phyloP scores from a whole-genome alignment of 2,797 vertebrate species.

The Notolabrus celidotus region DNA sequence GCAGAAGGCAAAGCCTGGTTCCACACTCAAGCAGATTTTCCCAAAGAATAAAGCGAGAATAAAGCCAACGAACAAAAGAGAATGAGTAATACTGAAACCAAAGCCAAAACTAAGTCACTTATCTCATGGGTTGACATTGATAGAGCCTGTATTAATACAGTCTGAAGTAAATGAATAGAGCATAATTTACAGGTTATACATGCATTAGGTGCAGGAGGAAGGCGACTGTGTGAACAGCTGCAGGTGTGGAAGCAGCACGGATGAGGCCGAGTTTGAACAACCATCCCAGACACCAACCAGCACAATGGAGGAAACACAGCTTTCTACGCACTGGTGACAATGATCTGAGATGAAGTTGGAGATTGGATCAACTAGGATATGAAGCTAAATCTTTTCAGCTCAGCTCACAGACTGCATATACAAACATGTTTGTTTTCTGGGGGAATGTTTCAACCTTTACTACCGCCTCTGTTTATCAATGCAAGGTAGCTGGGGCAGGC shows the following conservation, averaged over 20 bases:
- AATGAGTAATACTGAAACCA: slow-evolving; percentile 69
- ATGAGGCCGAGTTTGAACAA: slow-evolving; percentile 55
- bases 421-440: slow-evolving; percentile 31
- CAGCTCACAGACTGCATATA: slow-evolving; percentile 20
- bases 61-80: slow-evolving; percentile 71
- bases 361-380: slow-evolving; percentile 47
- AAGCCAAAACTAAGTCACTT: slow-evolving; percentile 72
- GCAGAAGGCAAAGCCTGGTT: slow-evolving; percentile 69
- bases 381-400: slow-evolving; percentile 41
- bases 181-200: slow-evolving; percentile 73
- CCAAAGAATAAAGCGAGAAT: slow-evolving; percentile 68
- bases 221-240: slow-evolving; percentile 76
- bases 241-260: slow-evolving; percentile 64
- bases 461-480: slow-evolving; percentile 56
- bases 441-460: slow-evolving; percentile 48
- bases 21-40: slow-evolving; percentile 66
- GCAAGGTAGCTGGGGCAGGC: slow-evolving; percentile 55
- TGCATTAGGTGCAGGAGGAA: slow-evolving; percentile 51
- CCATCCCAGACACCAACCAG: slow-evolving; percentile 55
- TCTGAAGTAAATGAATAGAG: slow-evolving; percentile 65
- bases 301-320: slow-evolving; percentile 53
- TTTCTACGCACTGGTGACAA: slow-evolving; percentile 42
- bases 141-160: slow-evolving; percentile 62
- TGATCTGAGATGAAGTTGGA: slow-evolving; percentile 53
- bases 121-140: slow-evolving; percentile 69